Conservation (phyloP, 1,140 invertebrate genomes). For the Lutraria rhynchaena region DNA sequence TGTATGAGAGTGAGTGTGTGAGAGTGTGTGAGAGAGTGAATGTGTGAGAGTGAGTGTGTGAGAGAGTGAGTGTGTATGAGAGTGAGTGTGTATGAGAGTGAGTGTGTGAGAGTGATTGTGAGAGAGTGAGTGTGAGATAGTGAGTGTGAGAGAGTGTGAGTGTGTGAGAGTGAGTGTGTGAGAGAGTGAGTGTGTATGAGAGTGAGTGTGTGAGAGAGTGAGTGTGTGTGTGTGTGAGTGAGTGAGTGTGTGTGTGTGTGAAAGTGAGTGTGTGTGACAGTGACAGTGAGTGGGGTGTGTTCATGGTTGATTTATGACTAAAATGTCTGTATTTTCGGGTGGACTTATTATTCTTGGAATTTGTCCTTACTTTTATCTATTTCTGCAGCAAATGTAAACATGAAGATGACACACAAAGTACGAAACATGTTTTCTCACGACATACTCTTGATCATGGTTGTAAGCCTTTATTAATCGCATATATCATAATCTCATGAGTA, state of each 20-base stretch:
- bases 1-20: not conserved
- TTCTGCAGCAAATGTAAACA: no score
- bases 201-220: constrained; percentile 8
- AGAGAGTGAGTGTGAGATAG: not conserved
- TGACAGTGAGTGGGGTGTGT: not conserved
- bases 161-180: not conserved
- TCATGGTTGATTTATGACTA: no score
- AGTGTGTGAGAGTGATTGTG: not conserved
- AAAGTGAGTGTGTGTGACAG: not conserved
- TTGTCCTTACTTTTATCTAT: no score
- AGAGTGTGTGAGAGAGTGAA: not conserved
- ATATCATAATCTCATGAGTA: no score
- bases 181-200: constrained; percentile 1
- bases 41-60: not conserved
- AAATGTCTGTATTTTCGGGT: no score
- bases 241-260: not conserved
- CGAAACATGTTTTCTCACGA: no score
- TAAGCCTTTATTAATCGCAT: no score
- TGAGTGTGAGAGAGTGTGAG: not conserved
- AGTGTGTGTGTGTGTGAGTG: constrained; percentile 8
- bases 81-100: constrained; percentile 3
- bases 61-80: not conserved
- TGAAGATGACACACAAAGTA: no score
- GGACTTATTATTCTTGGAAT: no score
- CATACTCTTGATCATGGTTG: no score